Evolutionary conservation across 2,888 invertebrate species (phyloP), one percentile per base, ranked within the genome.

Genomic region (Heteromyza rotundicornis): DNA sequence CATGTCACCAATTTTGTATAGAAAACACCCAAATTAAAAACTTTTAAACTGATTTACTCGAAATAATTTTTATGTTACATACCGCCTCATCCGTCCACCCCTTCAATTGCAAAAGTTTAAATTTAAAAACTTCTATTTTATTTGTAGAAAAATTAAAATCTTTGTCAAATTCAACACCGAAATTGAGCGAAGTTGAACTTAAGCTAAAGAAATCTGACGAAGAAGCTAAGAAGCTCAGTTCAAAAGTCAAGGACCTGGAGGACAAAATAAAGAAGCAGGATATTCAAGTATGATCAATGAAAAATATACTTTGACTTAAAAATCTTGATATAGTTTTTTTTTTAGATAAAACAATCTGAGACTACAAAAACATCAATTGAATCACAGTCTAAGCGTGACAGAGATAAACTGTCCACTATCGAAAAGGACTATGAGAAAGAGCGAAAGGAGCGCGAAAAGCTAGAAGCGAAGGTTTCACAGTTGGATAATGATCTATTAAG

Each of bases 181-280:
- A 89, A 74, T 81, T 89, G 52, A 79, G 82, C 44, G 90, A 90
- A 47, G 77, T 89, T 70, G 90, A 91, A 78, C 87, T 87, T 71
- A 89, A 90, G 81, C 71, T 89, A 1, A 89, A 88, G 74, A 89
- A 89, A 69, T 80, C 86, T 19, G 90, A 91, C 68, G 89, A 89
- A n/a, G 90, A 91, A 87, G 84, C 86, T 86, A 69, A 86, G 86
- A 75, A 86, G 84, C 66, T 85, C 85, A 81, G 88, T 87, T 80
- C 86, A 85, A 81, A 82, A 59, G 72, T 82, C 2, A 84, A 82
- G 62, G 80, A 82, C 17, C 64, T 86, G 70, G 87, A 87, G 65
- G 84, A 83, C 0, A 85, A 82, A 70, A 71, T 87, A 1, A 84
- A 84, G 58, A 85, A 85, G 67, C 86, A 86, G 71, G 84, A 85